Base-by-base conservation (phyloP, 2,888 invertebrate species). In the Acholoe squamosa region DNA sequence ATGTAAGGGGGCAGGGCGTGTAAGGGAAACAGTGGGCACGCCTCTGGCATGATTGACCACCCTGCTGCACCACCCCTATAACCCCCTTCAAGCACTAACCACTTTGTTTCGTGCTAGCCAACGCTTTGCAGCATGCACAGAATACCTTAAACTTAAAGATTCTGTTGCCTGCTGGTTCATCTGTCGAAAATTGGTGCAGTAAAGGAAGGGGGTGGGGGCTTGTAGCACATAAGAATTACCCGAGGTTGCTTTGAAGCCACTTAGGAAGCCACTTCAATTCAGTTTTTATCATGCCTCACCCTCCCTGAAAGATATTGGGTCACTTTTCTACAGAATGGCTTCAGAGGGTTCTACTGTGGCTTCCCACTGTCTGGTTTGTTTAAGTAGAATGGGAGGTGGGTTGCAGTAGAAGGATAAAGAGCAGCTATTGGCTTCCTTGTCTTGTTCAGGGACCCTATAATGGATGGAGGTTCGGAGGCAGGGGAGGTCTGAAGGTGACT, bases 61-160 rank as follows among this genome's bases (percentile, higher is more conserved):
- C n/a, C 76, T 7, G 3, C 76, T 43, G 34, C 34, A 34, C 80
- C 5, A 34, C 80, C 33, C 33, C 0, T n/a, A 19, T 22, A 33
- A 19, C 43, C 33, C 12, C 14, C 3, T 7, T 10, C 43, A 14
- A 16, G 10, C 31, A 34, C 33, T 80, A 80, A 80, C 80, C 80
- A 80, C 80, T 80, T 80, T 80, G 80, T 80, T 80, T 80, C 80
- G 80, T 80, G 80, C 33, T 22, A 22, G 43, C 14, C 34, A n/a
- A 22, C 80, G 80, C 80, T 80, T 80, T 80, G 80, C 34, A 34
- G 34, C 22, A 80, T 19, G 80, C 34, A 43, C 34, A 80, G 80
- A 80, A n/a, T 43, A 34, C 80, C 33, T 14, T 14, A 80, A 80
- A 22, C 34, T 10, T 33, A 34, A 80, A 80, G 43, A 80, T 80